Evolutionary conservation across 35 echinoderm and acorn worm species (phyloP).

Genomic region (Stichopus chloronotus): DNA sequence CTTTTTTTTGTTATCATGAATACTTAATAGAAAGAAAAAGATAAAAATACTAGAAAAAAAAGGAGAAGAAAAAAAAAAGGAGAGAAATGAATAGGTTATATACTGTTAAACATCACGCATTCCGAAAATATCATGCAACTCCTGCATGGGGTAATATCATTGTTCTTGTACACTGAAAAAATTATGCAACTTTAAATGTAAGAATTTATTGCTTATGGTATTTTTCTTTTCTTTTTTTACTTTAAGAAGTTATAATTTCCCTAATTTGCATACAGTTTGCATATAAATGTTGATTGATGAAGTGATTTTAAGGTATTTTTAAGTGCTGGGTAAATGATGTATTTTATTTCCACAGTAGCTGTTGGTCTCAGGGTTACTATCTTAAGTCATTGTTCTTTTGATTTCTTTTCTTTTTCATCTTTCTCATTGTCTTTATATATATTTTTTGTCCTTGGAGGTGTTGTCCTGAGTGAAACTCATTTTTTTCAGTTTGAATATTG

Average conservation of each 20-base stretch:
- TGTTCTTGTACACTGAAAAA: conserved; percentile 58
- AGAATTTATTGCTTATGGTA: conserved; percentile 57
- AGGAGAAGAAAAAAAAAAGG: conserved; percentile 15
- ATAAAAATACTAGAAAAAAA: conserved; percentile 4
- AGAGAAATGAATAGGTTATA: neutral
- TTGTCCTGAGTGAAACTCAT: conserved; percentile 45
- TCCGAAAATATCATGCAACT: conserved; percentile 65
- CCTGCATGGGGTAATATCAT: conserved; percentile 60
- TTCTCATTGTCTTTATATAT: neutral
- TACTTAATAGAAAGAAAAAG: conserved; percentile 41
- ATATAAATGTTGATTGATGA: conserved; percentile 55
- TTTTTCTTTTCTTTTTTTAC: conserved; percentile 17
- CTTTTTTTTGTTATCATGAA: conserved; percentile 52
- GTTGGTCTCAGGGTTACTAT: conserved; percentile 57
- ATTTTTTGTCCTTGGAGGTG: conserved; percentile 11
- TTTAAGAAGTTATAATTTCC: conserved; percentile 45
- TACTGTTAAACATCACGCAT: conserved; percentile 61
- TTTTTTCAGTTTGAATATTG: conserved; percentile 35
- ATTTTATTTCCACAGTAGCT: conserved; percentile 65
- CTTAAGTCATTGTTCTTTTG: conserved; percentile 40
- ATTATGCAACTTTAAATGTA: conserved; percentile 64
- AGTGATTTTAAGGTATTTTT: conserved; percentile 61
- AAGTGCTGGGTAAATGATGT: conserved; percentile 61
- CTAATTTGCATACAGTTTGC: conserved; percentile 47
- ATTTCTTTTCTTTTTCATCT: neutral